phyloP scores from a whole-genome alignment of 1,140 invertebrate species.

The Heterodera schachtii region DNA sequence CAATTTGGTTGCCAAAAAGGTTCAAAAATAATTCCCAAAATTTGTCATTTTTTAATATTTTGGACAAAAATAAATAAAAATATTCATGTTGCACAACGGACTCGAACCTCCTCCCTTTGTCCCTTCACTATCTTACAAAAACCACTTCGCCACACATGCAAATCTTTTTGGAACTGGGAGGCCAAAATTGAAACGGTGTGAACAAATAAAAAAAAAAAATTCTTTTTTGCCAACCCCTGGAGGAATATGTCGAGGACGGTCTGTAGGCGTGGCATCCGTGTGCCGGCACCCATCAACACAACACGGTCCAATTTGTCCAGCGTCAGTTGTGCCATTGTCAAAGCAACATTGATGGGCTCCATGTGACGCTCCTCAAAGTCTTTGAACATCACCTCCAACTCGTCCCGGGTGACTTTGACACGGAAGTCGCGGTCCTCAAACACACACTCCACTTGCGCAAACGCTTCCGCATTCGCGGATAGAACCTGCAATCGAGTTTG shows the following conservation, averaged over 20 bases:
- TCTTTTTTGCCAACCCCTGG: not conserved
- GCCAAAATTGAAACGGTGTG: too few relatives aligned
- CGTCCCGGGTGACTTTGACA: conserved; percentile 78
- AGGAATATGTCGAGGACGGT: conserved; percentile 73
- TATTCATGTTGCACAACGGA: too few relatives aligned
- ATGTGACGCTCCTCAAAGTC: conserved; percentile 83
- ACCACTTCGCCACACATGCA: too few relatives aligned
- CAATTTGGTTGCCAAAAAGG: too few relatives aligned
- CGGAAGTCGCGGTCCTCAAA: conserved; percentile 92
- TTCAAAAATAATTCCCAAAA: too few relatives aligned
- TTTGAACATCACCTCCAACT: conserved; percentile 80
- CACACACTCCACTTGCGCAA: conserved; percentile 81
- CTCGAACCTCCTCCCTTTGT: too few relatives aligned
- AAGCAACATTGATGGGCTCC: conserved; percentile 80
- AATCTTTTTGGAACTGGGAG: too few relatives aligned
- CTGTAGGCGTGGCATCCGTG: conserved; percentile 88
- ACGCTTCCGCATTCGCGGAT: conserved; percentile 57
- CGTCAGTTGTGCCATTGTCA: conserved; percentile 78
- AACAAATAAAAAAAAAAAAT: too few relatives aligned
- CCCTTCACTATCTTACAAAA: too few relatives aligned
- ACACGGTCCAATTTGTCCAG: conserved; percentile 70
- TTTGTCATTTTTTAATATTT: too few relatives aligned
- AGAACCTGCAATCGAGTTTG: conserved; percentile 49
- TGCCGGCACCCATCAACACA: conserved; percentile 90
- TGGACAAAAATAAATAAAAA: too few relatives aligned